Percentiles rank a stretch among this genome's conserved stretches.
Conservation (phyloP, 2,797 vertebrate genomes). For the Leptatherina wallacei region DNA sequence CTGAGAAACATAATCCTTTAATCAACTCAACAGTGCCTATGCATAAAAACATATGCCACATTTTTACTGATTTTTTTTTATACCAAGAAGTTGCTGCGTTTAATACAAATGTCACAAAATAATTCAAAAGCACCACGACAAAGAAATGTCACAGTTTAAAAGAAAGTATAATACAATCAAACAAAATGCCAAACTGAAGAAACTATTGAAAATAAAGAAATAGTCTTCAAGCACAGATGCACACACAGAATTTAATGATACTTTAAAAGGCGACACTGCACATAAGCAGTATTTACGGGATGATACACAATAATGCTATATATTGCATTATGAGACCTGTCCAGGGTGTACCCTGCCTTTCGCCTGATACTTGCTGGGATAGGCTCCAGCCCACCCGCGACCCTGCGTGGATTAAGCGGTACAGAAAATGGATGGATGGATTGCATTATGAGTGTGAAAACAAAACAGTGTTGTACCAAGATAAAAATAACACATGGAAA, state of each 20-base stretch:
- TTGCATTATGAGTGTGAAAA: conserved; percentile 26
- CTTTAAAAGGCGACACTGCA: background rate
- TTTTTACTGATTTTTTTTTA: too few species aligned
- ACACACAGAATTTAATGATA: background rate
- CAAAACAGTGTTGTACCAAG: conserved; percentile 11
- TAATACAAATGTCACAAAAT: too few species aligned
- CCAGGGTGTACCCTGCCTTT: too few species aligned
- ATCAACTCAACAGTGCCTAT: background rate
- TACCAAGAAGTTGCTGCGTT: too few species aligned
- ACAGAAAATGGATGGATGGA: too few species aligned
- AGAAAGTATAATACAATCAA: background rate
- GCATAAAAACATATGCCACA: too few species aligned
- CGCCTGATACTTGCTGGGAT: too few species aligned
- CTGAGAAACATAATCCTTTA: background rate
- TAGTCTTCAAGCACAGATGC: background rate
- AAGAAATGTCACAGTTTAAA: background rate
- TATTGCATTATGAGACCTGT: background rate
- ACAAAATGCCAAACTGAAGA: background rate
- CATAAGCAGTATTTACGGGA: conserved; percentile 14
- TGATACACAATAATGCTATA: conserved; percentile 12
- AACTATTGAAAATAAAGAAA: background rate
- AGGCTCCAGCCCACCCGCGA: too few species aligned
- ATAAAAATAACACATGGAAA: conserved; percentile 33
- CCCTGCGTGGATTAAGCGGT: too few species aligned
- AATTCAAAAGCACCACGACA: too few species aligned